These are phyloP conservation scores for Pseudorasbora parva DNA, from an alignment of 2,113 vertebrate genomes.

Conservation along the genomic window DNA sequence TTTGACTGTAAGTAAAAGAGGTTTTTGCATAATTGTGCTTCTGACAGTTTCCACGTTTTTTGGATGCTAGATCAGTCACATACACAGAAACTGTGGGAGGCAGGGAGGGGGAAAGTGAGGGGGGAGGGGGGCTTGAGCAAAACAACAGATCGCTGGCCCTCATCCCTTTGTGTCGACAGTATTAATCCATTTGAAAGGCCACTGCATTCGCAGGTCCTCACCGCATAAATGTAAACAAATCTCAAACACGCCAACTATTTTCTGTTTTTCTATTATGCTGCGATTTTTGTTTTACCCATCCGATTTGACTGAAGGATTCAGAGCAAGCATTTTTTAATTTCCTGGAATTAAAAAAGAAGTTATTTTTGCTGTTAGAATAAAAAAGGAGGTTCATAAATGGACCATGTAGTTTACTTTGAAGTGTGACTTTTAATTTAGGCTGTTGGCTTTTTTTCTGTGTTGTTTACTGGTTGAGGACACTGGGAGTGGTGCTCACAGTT, in stretches of 20 bases:
- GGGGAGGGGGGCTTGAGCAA: conserved; percentile 63
- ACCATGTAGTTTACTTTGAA: background rate
- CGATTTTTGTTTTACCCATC: background rate
- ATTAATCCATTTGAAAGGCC: conserved; percentile 69
- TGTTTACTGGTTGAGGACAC: conserved; percentile 68
- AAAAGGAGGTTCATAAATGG: background rate
- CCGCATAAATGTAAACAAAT: conserved; percentile 64
- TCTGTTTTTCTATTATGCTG: background rate
- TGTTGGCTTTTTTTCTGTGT: conserved; percentile 58
- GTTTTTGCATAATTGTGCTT: background rate
- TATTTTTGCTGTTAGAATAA: background rate
- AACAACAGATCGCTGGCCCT: conserved; percentile 75
- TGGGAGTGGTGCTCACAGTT: conserved; percentile 58
- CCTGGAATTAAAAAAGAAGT: background rate
- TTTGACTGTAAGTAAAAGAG: background rate
- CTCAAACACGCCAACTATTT: conserved; percentile 33
- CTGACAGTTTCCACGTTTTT: conserved; percentile 12
- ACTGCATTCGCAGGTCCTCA: conserved; percentile 30
- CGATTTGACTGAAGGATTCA: background rate
- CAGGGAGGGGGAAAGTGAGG: conserved; percentile 38
- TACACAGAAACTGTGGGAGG: conserved; percentile 41
- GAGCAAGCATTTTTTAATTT: background rate
- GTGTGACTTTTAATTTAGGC: background rate
- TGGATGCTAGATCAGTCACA: conserved; percentile 26
- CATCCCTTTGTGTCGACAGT: conserved; percentile 77